A percentile compares a stretch with the other conserved stretches of the same genome.
phyloP scores from a whole-genome alignment of 2,113 vertebrate species.

The Pampusana beccarii region DNA sequence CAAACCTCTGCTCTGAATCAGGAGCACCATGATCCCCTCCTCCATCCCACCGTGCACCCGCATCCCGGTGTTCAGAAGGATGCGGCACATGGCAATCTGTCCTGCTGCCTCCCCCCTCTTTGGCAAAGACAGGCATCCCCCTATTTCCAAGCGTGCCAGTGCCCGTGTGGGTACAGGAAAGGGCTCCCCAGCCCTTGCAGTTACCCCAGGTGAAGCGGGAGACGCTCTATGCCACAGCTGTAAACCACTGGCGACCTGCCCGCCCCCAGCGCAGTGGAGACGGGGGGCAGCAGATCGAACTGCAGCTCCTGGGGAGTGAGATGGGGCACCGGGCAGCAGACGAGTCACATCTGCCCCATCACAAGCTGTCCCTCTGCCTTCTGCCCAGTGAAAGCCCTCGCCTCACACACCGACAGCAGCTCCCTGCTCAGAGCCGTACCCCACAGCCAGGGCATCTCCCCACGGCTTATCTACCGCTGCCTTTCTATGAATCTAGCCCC shows the following conservation, averaged over 20 bases:
- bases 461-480: rapidly evolving
- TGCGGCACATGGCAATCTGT: no score
- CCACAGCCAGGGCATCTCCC: rapidly evolving
- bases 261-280: rapidly evolving
- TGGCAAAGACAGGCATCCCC: no score
- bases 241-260: background rate
- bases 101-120: no score
- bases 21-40: rapidly evolving
- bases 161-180: background rate
- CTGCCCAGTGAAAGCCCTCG: background rate
- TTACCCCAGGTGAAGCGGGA: rapidly evolving
- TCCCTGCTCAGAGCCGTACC: rapidly evolving
- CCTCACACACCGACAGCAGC: rapidly evolving
- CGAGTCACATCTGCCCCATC: rapidly evolving
- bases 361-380: rapidly evolving
- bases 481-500: background rate
- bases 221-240: background rate
- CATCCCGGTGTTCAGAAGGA: background rate
- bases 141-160: no score
- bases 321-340: background rate
- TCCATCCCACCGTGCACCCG: background rate
- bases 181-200: background rate
- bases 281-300: background rate
- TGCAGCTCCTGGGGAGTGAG: background rate
- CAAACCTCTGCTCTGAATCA: background rate